phyloP scores from a whole-genome alignment of 2,113 vertebrate genomes.

The Oncorhynchus gorbuscha region DNA sequence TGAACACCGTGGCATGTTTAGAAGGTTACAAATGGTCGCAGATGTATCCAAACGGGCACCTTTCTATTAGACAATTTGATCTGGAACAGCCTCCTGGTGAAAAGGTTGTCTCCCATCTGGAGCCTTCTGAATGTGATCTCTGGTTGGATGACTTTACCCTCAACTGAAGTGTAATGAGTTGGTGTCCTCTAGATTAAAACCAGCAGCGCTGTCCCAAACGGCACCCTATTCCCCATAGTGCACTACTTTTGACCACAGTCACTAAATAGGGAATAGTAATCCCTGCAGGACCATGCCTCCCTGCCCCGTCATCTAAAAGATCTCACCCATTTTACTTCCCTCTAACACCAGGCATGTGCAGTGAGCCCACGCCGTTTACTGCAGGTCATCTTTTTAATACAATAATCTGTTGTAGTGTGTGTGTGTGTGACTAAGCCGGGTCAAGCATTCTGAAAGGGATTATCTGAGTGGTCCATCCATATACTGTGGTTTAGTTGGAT shows the following conservation, averaged over 20 bases:
- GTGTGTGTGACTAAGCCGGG: background rate
- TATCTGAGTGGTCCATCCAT: background rate
- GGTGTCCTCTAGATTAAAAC: too few relatives aligned
- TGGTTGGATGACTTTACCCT: too few relatives aligned
- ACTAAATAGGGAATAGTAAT: conserved; percentile 21
- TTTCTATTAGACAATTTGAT: background rate
- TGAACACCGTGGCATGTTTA: too few relatives aligned
- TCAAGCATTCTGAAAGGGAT: background rate
- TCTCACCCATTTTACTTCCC: conserved; percentile 9
- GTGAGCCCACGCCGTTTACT: background rate
- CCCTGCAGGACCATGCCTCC: background rate
- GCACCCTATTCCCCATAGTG: too few relatives aligned
- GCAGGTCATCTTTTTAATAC: background rate
- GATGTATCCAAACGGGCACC: background rate
- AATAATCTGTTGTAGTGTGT: background rate
- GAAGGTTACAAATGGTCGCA: background rate
- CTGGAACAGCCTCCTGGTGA: conserved; percentile 7
- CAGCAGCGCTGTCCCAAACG: too few relatives aligned
- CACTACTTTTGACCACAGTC: too few relatives aligned
- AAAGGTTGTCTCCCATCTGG: conserved; percentile 10
- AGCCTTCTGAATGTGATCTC: conserved; percentile 13
- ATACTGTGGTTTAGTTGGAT: background rate
- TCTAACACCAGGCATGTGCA: conserved; percentile 15
- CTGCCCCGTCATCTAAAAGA: conserved; percentile 5
- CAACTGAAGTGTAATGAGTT: too few relatives aligned